Base-by-base conservation (phyloP, 2,888 invertebrate species). In the Oscheius sp. region DNA sequence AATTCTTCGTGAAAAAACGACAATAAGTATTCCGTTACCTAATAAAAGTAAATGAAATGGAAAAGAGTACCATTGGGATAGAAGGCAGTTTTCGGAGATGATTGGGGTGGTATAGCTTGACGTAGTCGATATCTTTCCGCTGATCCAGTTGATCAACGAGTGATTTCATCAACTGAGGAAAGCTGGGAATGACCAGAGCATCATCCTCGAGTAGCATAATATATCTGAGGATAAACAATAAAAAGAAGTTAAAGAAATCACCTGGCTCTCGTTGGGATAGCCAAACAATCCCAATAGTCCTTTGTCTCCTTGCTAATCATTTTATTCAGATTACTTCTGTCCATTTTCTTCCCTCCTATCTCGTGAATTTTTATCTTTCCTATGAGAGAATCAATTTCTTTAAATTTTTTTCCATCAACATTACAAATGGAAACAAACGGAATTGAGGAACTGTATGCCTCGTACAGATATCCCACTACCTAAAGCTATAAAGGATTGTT, bases 41-140 rank as follows among this genome's bases (percentile, higher is more conserved):
- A n/a, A n/a, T n/a, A n/a, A n/a, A n/a, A n/a, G n/a, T 41, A 41
- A 20, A 54, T n/a, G 54, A 20, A 32, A 9, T 32, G 14, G 2
- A 5, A 2, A 32, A 12, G 2, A 66, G 36, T 8, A 74, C 75
- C 44, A 77, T 61, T 14, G 71, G 47, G 22, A 59, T 54, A 9
- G 71, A 76, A 1, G 80, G 80, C 3, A 80, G 9, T 54, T 78
- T 78, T 6, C 80, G 51, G 8, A 80, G 62, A 36, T 62, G 38
- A 47, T 66, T 68, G 3, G 78, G 80, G 62, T 80, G 80, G 49
- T 73, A 80, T 17, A 80, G 56, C 50, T 80, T 80, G 9, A 80
- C 78, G 51, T 67, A 80, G 63, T 77, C 78, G 3, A 77, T 47
- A 9, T 64, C 32, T 36, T 45, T 22, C 20, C 63, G 30, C 8